Percentiles rank a stretch among this genome's conserved stretches.
phyloP scores from a whole-genome alignment of 2,797 vertebrate species.

The Dryobates pubescens region DNA sequence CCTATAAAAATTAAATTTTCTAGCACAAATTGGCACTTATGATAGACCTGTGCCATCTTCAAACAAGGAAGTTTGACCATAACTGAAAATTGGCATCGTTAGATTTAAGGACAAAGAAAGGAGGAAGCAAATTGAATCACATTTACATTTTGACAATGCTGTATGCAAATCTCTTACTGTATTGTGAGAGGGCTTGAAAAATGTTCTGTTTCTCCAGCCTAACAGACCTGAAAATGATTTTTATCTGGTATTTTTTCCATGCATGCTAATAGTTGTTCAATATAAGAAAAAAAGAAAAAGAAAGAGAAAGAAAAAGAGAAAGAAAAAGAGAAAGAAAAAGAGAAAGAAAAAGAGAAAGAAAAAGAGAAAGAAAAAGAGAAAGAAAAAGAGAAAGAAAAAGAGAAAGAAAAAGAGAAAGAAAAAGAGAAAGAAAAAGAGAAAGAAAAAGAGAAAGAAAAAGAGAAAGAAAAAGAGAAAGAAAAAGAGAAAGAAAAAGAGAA shows the following conservation, averaged over 20 bases:
- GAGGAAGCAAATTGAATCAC: neutral
- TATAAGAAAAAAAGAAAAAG: neutral
- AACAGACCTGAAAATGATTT: neutral
- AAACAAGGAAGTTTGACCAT: constrained; percentile 7
- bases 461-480: no score
- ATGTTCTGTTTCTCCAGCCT: neutral
- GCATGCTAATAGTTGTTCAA: neutral
- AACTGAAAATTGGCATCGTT: constrained; percentile 32
- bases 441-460: no score
- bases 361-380: no score
- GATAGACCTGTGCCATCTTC: constrained; percentile 28
- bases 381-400: no score
- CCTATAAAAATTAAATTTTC: constrained; percentile 58
- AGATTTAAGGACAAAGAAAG: constrained; percentile 10
- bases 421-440: no score
- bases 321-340: no score
- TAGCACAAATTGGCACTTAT: constrained; percentile 42
- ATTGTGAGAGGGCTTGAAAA: neutral
- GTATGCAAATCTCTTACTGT: neutral
- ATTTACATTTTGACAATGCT: constrained; percentile 25
- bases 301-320: no score
- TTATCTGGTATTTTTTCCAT: neutral
- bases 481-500: no score
- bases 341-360: no score
- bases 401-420: no score